These are phyloP conservation scores for Chaetorhynchus papuensis DNA, from an alignment of 2,113 vertebrate genomes.

Conservation along the genomic window DNA sequence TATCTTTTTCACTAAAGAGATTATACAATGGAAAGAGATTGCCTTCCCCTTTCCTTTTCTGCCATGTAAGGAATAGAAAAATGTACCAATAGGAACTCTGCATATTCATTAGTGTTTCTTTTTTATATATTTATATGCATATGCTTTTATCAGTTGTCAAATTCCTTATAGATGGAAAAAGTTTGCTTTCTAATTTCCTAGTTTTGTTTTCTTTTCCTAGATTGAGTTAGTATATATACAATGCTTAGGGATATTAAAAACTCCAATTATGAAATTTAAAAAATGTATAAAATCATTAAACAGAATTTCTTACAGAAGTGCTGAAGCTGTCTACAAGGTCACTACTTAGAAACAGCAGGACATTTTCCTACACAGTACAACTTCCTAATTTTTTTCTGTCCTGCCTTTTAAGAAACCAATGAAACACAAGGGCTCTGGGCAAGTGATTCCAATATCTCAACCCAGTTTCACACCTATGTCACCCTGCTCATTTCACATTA, in stretches of 20 bases:
- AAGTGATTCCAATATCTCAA: background rate
- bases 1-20: conserved; percentile 52
- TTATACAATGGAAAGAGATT: conserved; percentile 45
- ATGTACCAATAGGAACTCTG: background rate
- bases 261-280: background rate
- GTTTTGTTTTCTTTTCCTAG: background rate
- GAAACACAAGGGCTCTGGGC: background rate
- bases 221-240: background rate
- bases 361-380: background rate
- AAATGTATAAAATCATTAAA: background rate
- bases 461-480: background rate
- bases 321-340: background rate
- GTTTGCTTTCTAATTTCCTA: background rate
- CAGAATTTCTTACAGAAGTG: background rate
- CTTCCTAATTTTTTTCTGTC: background rate
- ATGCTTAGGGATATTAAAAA: background rate
- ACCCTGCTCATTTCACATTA: background rate
- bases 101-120: background rate
- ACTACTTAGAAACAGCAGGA: background rate
- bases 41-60: conserved; percentile 44
- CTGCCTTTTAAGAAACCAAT: background rate
- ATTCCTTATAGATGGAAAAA: background rate
- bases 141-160: background rate
- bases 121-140: background rate
- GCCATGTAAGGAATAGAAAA: background rate